Base-by-base conservation (phyloP, 2,797 vertebrate species). In the Rhodeus uyekii region DNA sequence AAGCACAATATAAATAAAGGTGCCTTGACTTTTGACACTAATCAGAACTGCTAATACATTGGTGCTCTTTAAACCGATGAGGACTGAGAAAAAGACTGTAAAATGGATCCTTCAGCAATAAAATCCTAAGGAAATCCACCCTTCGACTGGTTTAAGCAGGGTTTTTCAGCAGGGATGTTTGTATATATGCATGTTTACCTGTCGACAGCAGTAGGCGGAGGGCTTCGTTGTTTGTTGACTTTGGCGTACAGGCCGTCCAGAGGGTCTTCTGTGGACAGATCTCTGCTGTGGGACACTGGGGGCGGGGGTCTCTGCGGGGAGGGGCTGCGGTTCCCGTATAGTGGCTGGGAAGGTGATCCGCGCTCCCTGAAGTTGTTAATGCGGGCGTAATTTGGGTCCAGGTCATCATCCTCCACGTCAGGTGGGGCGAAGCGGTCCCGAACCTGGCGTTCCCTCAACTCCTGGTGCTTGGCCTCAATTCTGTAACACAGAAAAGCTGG, bases 351-450 rank as follows among this genome's bases (percentile, higher is more conserved):
- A 42, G 82, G 79, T 60, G 32, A 29, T 4, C 74, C 92, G 87
- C 75, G 89, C 4, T 95, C 96, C 86, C 95, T 94, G 90, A 99
- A 99, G 83, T 95, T 92, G 89, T 97, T 96, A 81, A 99, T 98
- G 69, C 95, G 94, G 83, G 98, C 98, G 1, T 99, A 99, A 92
- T 98, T 98, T 32, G 98, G 98, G 89, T 99, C 98, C 58, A 92
- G 83, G 60, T 98, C 97, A 50, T 99, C 97, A 63, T 99, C 98
- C 8, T 98, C 97, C 3, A 98, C 94, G 46, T 96, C 95, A 18
- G 95, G 94, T 80, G 91, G 89, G 1, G 88, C 0, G 3, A 89
- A 90, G 53, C 92, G 91, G 10, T 91, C 92, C 83, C 92, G 94
- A 75, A 93, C 88, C 13, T 94, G 94, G 2, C 93, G 94, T 50